phyloP scores from a whole-genome alignment of 2,888 invertebrate species.

The Pocota personata region DNA sequence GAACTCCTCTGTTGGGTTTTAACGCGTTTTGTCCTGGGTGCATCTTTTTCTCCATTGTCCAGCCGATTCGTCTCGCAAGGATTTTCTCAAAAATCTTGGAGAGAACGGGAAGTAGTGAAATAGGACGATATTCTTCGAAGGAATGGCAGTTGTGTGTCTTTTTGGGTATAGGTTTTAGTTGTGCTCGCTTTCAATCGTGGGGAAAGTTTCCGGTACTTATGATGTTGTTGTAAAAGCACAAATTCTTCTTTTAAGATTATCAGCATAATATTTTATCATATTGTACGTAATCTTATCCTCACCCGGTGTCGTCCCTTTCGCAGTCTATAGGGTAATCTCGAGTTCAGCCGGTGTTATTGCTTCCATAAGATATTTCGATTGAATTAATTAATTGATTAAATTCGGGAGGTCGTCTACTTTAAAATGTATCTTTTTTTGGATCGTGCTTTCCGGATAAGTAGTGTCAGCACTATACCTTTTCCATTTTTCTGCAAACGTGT shows the following conservation, averaged over 20 bases:
- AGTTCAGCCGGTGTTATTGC: not conserved
- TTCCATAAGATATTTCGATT: not conserved
- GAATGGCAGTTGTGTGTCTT: not conserved
- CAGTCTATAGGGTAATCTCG: not conserved
- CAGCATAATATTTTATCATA: not conserved
- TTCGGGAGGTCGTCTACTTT: not conserved
- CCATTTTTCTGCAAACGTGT: constrained; percentile 10
- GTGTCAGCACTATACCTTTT: not conserved
- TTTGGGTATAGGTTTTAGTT: constrained; percentile 8
- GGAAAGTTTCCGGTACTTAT: not conserved
- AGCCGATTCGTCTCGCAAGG: too few relatives aligned
- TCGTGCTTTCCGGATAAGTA: not conserved
- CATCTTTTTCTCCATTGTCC: not conserved
- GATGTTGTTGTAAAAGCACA: constrained; percentile 6
- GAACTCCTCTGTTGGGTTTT: constrained; percentile 19
- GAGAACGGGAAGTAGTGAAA: constrained; percentile 3
- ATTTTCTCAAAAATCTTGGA: constrained; percentile 4
- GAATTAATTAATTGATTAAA: too few relatives aligned
- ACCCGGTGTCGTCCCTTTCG: not conserved
- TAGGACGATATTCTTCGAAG: constrained; percentile 11
- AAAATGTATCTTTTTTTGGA: constrained; percentile 3
- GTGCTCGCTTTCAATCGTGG: constrained; percentile 13
- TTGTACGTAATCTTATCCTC: not conserved
- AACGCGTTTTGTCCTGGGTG: constrained; percentile 6
- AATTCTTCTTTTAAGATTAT: not conserved